These are phyloP conservation scores for Rotaria magnacalcarata DNA, from an alignment of 2,888 invertebrate species.

Conservation along the genomic window DNA sequence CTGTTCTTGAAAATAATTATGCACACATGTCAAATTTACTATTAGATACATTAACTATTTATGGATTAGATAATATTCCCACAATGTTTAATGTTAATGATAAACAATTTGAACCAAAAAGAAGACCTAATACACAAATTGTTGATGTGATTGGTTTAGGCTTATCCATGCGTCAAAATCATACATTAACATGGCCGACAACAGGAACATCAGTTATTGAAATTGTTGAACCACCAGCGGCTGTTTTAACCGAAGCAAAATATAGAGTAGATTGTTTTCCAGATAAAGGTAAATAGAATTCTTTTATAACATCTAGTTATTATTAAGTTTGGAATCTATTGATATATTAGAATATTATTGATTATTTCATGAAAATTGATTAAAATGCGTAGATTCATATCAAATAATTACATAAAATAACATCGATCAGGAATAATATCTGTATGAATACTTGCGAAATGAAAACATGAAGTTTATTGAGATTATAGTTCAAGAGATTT, in stretches of 20 bases:
- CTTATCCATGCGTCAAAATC: slow-evolving; percentile 16
- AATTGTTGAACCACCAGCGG: background rate
- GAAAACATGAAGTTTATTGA: no score
- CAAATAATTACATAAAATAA: no score
- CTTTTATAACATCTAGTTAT: background rate
- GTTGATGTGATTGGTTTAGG: slow-evolving; percentile 1
- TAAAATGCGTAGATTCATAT: no score
- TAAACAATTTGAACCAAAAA: background rate
- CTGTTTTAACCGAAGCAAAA: background rate
- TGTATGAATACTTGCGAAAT: no score
- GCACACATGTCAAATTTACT: slow-evolving; percentile 33
- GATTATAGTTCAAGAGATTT: no score
- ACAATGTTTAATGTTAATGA: background rate
- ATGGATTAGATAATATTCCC: background rate
- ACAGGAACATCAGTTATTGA: background rate
- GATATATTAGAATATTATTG: no score
- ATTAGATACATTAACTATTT: slow-evolving; percentile 36
- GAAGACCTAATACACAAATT: background rate
- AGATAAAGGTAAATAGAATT: slow-evolving; percentile 37
- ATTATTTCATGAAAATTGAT: no score
- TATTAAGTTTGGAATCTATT: no score
- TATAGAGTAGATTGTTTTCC: slow-evolving; percentile 43
- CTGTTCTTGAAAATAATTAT: slow-evolving; percentile 44
- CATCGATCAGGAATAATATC: no score
- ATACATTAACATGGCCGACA: slow-evolving; percentile 37